These are phyloP conservation scores for Hyperoplus lanceolatus DNA, from an alignment of 2,797 vertebrate species.

Conservation along the genomic window DNA sequence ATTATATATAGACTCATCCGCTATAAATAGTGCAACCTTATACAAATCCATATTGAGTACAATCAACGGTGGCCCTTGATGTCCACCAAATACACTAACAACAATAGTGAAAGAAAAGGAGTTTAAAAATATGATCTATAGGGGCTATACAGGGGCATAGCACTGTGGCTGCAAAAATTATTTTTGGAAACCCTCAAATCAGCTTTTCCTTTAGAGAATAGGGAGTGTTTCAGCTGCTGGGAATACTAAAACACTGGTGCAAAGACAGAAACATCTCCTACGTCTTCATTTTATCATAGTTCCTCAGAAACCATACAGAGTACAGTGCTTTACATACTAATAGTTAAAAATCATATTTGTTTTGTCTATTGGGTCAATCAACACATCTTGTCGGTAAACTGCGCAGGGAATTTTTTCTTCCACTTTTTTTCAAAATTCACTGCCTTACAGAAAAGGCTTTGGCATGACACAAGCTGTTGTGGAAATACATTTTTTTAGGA, in stretches of 20 bases:
- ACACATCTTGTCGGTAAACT: neutral
- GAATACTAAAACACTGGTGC: conserved; percentile 33
- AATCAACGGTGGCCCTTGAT: neutral
- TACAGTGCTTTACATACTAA: neutral
- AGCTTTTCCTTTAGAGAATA: conserved; percentile 1
- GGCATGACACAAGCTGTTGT: conserved; percentile 3
- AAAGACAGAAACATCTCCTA: conserved; percentile 11
- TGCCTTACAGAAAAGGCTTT: neutral
- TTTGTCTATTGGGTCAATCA: neutral
- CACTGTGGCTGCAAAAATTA: neutral
- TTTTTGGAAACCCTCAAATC: conserved; percentile 45
- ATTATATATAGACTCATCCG: neutral
- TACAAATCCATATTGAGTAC: neutral
- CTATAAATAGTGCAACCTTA: neutral
- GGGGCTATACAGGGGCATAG: neutral
- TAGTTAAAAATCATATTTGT: too few species aligned
- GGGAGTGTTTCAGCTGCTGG: conserved; percentile 26
- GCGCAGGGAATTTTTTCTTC: conserved; percentile 5
- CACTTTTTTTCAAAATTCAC: neutral
- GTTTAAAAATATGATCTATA: neutral
- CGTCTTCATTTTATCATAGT: conserved; percentile 23
- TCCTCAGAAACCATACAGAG: conserved; percentile 5
- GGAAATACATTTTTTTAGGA: conserved; percentile 24
- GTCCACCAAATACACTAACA: neutral
- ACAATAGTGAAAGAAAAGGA: neutral